These are phyloP conservation scores for Melipona quadrifasciata DNA, from an alignment of 1,140 invertebrate genomes.

Conservation along the genomic window DNA sequence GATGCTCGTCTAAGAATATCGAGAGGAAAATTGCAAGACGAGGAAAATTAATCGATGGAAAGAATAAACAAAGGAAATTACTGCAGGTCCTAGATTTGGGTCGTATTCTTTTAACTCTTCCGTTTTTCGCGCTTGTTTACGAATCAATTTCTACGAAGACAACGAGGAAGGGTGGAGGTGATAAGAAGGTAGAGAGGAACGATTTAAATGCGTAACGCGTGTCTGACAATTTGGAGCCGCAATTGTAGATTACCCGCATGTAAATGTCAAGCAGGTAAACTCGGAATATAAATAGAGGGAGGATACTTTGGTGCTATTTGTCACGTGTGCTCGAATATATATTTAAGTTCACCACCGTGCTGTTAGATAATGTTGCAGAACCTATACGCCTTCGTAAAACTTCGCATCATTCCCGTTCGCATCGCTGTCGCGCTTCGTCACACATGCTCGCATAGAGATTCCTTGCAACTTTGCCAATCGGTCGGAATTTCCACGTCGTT, in stretches of 20 bases:
- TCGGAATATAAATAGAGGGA: conserved; percentile 44
- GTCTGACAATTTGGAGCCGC: conserved; percentile 30
- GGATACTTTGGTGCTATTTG: conserved; percentile 24
- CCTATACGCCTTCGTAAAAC: not conserved
- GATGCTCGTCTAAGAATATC: too few relatives aligned
- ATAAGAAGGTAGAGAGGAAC: not conserved
- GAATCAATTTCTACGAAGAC: too few relatives aligned
- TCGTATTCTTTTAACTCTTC: too few relatives aligned
- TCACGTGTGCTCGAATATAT: conserved; percentile 38
- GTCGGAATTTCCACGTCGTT: not conserved
- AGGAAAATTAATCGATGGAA: not conserved
- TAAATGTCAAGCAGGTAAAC: conserved; percentile 34
- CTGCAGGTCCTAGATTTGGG: too few relatives aligned
- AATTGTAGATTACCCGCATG: conserved; percentile 34
- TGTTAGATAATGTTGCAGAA: not conserved
- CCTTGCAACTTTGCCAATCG: not conserved
- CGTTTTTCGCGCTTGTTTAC: not conserved
- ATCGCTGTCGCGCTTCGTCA: not conserved
- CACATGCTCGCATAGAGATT: too few relatives aligned
- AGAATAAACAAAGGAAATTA: not conserved
- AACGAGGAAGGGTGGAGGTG: not conserved
- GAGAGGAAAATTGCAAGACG: too few relatives aligned
- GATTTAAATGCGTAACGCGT: conserved; percentile 31
- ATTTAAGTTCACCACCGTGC: conserved; percentile 8
- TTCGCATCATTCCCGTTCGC: not conserved